These are phyloP conservation scores for Pangasianodon gigas DNA, from an alignment of 2,113 vertebrate species.

Conservation along the genomic window DNA sequence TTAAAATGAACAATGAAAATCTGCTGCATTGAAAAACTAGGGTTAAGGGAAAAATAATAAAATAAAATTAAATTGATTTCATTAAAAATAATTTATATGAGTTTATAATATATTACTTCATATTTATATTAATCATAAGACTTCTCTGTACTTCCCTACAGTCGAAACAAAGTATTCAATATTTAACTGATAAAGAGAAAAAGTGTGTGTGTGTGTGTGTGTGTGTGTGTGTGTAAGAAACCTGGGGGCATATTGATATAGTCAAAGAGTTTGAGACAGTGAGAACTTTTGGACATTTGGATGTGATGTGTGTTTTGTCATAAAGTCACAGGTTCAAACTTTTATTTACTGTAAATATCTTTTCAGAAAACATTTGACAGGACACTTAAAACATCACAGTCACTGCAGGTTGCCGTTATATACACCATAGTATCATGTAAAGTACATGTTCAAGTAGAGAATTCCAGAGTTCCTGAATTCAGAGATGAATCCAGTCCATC, in stretches of 20 bases:
- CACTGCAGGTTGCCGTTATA: background rate
- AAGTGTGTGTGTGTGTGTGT: constrained; percentile 29
- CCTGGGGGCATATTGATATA: constrained; percentile 67
- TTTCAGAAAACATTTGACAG: background rate
- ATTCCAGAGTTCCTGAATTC: background rate
- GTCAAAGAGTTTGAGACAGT: constrained; percentile 61
- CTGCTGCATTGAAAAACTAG: too few relatives aligned
- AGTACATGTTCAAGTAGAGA: background rate
- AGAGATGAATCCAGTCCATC: background rate
- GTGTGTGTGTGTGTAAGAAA: constrained; percentile 52
- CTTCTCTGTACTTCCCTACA: background rate
- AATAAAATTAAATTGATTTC: background rate
- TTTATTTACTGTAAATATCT: background rate
- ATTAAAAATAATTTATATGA: background rate
- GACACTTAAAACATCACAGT: background rate
- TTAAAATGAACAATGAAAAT: too few relatives aligned
- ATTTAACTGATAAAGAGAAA: background rate
- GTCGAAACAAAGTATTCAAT: background rate
- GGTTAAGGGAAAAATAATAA: background rate
- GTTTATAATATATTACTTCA: background rate
- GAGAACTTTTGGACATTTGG: constrained; percentile 30
- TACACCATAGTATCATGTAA: background rate
- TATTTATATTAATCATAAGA: background rate
- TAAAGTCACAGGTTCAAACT: background rate
- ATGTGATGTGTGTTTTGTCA: background rate